phyloP scores from a whole-genome alignment of 1,140 invertebrate genomes.

The Paralvinella palmiformis region DNA sequence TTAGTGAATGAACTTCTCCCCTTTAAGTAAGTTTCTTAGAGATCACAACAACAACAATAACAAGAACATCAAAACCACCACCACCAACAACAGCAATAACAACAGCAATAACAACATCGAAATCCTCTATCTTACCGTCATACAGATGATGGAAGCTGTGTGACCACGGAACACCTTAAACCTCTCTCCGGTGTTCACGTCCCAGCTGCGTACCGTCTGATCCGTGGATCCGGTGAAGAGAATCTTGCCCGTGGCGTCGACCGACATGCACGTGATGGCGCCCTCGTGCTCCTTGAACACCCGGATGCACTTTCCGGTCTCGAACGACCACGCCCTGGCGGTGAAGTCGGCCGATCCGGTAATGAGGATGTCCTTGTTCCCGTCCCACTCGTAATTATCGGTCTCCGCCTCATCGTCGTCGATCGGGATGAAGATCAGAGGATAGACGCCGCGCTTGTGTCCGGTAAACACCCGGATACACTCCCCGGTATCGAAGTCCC shows the following conservation, averaged over 20 bases:
- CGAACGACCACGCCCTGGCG: conserved; percentile 53
- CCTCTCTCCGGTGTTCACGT: conserved; percentile 48
- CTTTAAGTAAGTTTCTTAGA: no score
- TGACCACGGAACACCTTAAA: conserved; percentile 53
- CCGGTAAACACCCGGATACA: conserved; percentile 50
- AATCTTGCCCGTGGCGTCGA: conserved; percentile 45
- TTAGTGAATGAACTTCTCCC: no score
- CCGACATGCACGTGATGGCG: conserved; percentile 53
- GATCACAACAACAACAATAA: no score
- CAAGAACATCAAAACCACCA: no score
- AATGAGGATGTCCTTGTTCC: conserved; percentile 49
- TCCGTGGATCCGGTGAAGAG: conserved; percentile 55
- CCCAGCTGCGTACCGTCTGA: conserved; percentile 52
- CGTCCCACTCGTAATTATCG: conserved; percentile 32
- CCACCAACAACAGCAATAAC: no score
- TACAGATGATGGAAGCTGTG: conserved; percentile 52
- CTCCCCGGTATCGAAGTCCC: conserved; percentile 53
- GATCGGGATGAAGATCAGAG: conserved; percentile 53
- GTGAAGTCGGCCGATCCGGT: conserved; percentile 54
- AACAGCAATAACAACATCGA: no score
- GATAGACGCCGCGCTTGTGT: conserved; percentile 55
- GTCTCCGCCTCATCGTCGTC: conserved; percentile 32
- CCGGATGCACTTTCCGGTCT: conserved; percentile 49
- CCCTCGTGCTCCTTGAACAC: conserved; percentile 52
- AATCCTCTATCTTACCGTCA: conserved; percentile 47